Evolutionary conservation across 2,888 invertebrate genomes (phyloP).

Genomic region (Sericinus montela): DNA sequence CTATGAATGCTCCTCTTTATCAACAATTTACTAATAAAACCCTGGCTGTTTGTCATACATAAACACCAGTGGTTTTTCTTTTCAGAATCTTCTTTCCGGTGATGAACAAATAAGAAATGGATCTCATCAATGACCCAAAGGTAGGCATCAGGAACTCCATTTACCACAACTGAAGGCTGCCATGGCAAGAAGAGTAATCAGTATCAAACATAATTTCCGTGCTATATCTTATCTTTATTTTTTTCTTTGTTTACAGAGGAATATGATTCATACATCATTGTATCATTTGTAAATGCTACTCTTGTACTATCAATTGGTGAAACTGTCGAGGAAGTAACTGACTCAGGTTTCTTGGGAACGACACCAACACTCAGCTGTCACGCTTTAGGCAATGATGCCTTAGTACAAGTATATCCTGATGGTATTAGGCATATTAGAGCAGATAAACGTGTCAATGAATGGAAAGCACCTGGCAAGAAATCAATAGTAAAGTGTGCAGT

Average conservation of each 20-base stretch:
- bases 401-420: conserved; percentile 99
- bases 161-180: conserved; percentile 48
- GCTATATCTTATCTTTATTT: conserved; percentile 12
- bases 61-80: conserved; percentile 95
- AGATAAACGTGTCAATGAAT: conserved; percentile 98
- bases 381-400: conserved; percentile 97
- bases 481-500: conserved; percentile 98
- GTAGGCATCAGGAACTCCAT: conserved; percentile 60
- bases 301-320: conserved; percentile 99
- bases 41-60: conserved; percentile 84
- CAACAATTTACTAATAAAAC: conserved; percentile 79
- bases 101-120: conserved; percentile 64
- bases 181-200: conserved; percentile 37
- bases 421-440: conserved; percentile 99
- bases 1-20: conserved; percentile 73
- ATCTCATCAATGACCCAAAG: conserved; percentile 56
- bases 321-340: conserved; percentile 99
- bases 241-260: conserved; percentile 90
- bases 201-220: conserved; percentile 10
- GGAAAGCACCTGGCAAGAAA: conserved; percentile 99
- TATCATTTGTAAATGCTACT: conserved; percentile 98
- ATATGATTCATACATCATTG: conserved; percentile 99
- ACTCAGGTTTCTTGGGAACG: conserved; percentile 99
- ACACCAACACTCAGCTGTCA: conserved; percentile 99
- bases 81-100: conserved; percentile 82